These are phyloP conservation scores for Notodonta dromedarius DNA, from an alignment of 2,888 invertebrate species.

Conservation along the genomic window DNA sequence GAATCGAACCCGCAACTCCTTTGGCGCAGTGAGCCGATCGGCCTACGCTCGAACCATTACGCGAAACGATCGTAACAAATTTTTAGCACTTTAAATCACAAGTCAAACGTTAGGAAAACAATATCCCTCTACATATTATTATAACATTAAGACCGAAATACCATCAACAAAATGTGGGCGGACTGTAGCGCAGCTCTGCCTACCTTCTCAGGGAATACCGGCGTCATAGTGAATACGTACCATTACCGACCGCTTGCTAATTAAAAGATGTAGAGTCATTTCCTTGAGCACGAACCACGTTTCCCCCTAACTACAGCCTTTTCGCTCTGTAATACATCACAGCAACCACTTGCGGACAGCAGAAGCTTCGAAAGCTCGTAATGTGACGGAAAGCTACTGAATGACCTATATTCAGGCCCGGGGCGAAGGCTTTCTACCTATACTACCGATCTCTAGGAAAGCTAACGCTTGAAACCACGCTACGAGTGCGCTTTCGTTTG, in stretches of 20 bases:
- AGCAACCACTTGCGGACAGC: constrained; percentile 34
- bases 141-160: no score
- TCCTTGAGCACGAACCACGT: constrained; percentile 21
- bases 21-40: no score
- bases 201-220: no score
- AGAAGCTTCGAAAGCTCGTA: constrained; percentile 59
- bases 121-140: no score
- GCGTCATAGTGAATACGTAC: no score
- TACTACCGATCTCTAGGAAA: constrained; percentile 39
- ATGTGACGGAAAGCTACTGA: constrained; percentile 37
- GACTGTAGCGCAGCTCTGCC: no score
- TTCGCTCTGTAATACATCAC: constrained; percentile 33
- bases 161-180: no score
- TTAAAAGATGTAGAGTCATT: constrained; percentile 4
- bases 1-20: no score
- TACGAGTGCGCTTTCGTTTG: constrained; percentile 7
- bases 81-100: no score
- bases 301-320: constrained; percentile 22
- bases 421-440: constrained; percentile 50
- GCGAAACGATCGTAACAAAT: no score
- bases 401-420: constrained; percentile 28
- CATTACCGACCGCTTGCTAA: background rate
- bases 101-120: no score
- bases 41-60: no score
- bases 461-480: constrained; percentile 24